Evolutionary conservation across 1,140 invertebrate genomes (phyloP), one percentile per base, ranked within the genome.

Genomic region (Orchestia grillus): DNA sequence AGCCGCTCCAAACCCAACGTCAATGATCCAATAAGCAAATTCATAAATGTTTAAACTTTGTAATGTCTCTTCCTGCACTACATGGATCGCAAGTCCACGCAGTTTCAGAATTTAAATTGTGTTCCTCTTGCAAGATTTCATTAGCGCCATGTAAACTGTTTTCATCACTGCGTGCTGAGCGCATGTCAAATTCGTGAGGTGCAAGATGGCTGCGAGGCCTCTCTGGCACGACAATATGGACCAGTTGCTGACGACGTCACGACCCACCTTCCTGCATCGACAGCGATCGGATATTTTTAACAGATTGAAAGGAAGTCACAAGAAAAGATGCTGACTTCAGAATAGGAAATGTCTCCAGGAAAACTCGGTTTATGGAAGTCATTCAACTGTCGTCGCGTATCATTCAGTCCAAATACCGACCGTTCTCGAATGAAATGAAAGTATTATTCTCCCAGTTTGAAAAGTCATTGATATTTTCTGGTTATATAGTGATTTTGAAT

Each of bases 321-420:
- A 77, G 62, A 77, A 77, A 77, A 77, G 62, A 77, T 36, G 62
- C 62, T 77, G 62, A 77, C 62, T 77, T 77, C 36, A 8, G 28
- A 77, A 77, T 77, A 77, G 62, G 62, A 77, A 77, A 77, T 77
- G 62, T 77, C 62, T 77, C 47, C 47, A 77, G 62, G 62, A 77
- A 77, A 77, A 36, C 62, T 77, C 62, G 28, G 11, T 77, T 77
- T 77, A 77, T 36, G 36, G 15, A 77, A 77, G 11, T 77, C 62
- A 77, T 77, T 77, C 62, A 77, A 77, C 62, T 77, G 62, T 77
- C 62, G 36, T 77, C 62, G 36, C 28, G 36, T 36, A 36, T 77
- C 62, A 77, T 77, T 77, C 28, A 77, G 11, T 77, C 62, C 28
- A 28, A 36, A 36, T 77, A 28, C 62, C 62, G 62, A 77, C 62